phyloP scores from a whole-genome alignment of 2,797 vertebrate species.

The Crax fasciolata region DNA sequence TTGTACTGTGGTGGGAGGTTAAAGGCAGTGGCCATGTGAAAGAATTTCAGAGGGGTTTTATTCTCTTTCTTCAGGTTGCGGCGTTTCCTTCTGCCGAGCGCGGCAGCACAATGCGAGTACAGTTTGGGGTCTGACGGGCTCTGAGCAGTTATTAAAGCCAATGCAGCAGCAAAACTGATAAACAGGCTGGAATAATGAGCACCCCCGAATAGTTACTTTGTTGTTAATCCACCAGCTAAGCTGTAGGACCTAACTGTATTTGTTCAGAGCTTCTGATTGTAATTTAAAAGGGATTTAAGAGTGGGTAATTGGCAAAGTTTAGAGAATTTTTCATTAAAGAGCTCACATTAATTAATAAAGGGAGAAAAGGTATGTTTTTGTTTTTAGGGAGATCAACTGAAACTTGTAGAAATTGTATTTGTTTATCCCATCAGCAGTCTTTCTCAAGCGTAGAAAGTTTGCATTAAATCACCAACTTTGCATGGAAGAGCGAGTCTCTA shows the following conservation, averaged over 20 bases:
- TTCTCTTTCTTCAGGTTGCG: slow-evolving; percentile 75
- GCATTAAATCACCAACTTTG: not conserved
- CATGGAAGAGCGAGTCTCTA: not conserved
- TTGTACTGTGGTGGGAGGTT: slow-evolving; percentile 86
- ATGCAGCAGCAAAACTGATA: slow-evolving; percentile 64
- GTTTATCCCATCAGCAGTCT: not conserved
- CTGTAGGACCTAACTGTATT: slow-evolving; percentile 57
- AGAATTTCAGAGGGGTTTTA: slow-evolving; percentile 83
- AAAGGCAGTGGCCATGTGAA: slow-evolving; percentile 85
- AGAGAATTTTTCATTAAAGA: slow-evolving; percentile 50
- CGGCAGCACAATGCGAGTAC: slow-evolving; percentile 53
- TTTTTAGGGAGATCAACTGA: not conserved
- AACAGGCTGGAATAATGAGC: slow-evolving; percentile 61
- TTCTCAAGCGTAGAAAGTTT: not conserved
- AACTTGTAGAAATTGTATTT: slow-evolving; percentile 20
- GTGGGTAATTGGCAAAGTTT: slow-evolving; percentile 66
- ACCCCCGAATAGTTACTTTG: slow-evolving; percentile 67
- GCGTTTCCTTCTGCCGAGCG: slow-evolving; percentile 74
- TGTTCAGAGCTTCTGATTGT: slow-evolving; percentile 56
- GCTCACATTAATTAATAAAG: slow-evolving; percentile 46
- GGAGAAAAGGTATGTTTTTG: slow-evolving; percentile 26
- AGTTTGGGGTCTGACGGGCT: slow-evolving; percentile 52
- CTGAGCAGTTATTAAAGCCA: slow-evolving; percentile 67
- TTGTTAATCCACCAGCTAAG: slow-evolving; percentile 72
- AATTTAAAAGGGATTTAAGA: slow-evolving; percentile 76